Evolutionary conservation across 2,888 invertebrate genomes (phyloP).

Genomic region (Stenoptilia bipunctidactyla): DNA sequence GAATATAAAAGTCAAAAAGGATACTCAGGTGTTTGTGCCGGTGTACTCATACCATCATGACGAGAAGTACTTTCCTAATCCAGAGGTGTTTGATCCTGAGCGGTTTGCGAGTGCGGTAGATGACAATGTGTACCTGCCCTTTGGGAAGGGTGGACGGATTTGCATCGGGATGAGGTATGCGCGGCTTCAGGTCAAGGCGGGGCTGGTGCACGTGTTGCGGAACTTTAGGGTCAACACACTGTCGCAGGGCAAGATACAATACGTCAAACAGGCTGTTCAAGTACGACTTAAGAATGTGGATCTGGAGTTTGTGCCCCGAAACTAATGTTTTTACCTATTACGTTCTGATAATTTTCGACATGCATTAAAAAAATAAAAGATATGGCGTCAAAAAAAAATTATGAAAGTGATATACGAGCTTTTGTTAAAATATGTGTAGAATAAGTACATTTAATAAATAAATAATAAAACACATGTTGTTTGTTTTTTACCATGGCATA

Average conservation of each 20-base stretch:
- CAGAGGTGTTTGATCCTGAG: constrained; percentile 50
- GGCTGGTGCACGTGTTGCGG: constrained; percentile 26
- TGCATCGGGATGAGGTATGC: background rate
- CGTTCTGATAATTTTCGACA: too few relatives aligned
- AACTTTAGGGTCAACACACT: constrained; percentile 25
- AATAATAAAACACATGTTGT: too few relatives aligned
- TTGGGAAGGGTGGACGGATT: background rate
- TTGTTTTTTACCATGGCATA: too few relatives aligned
- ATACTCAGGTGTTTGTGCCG: constrained; percentile 31
- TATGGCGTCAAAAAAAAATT: too few relatives aligned
- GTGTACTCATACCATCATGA: constrained; percentile 46
- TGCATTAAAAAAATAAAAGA: too few relatives aligned
- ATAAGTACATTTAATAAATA: too few relatives aligned
- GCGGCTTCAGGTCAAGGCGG: constrained; percentile 12
- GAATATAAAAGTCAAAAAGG: constrained; percentile 17
- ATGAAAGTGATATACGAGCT: too few relatives aligned
- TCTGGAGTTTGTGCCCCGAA: constrained; percentile 23
- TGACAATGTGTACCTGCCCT: background rate
- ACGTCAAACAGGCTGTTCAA: constrained; percentile 26
- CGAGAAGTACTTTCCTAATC: constrained; percentile 44
- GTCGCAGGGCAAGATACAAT: constrained; percentile 24
- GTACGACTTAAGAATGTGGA: constrained; percentile 28
- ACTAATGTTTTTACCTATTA: too few relatives aligned
- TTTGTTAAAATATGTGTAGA: too few relatives aligned
- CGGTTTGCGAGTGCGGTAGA: constrained; percentile 23